Evolutionary conservation across 2,113 vertebrate species (phyloP).

Genomic region (Stercorarius parasiticus): DNA sequence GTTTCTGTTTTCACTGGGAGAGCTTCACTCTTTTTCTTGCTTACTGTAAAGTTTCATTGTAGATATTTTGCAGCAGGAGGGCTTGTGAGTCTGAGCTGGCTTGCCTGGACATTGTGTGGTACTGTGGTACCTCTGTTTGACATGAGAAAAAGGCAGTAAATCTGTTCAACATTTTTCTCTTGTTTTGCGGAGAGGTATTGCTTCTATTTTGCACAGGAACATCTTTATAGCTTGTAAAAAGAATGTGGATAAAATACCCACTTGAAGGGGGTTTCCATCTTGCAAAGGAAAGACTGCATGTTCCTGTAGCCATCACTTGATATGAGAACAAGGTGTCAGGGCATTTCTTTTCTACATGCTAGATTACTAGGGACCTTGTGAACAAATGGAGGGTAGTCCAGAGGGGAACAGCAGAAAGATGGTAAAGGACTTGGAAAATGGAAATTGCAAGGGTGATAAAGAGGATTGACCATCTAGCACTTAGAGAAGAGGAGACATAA

Average conservation of each 20-base stretch:
- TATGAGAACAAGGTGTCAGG: background rate
- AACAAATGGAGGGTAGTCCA: slow-evolving; percentile 9
- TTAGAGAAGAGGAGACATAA: slow-evolving; percentile 32
- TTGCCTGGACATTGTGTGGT: background rate
- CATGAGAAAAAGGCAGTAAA: background rate
- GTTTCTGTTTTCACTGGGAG: background rate
- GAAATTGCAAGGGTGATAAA: slow-evolving; percentile 50
- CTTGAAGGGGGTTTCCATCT: background rate
- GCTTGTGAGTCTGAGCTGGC: background rate
- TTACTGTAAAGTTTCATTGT: background rate
- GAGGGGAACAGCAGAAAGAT: slow-evolving; percentile 5
- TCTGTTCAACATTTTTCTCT: background rate
- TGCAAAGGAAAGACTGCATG: background rate
- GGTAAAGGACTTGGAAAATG: slow-evolving; percentile 21
- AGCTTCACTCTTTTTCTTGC: background rate
- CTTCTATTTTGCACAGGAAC: background rate
- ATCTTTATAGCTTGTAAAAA: background rate
- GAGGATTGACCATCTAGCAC: slow-evolving; percentile 35
- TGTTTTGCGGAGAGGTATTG: background rate
- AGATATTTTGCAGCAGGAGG: background rate
- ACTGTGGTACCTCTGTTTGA: background rate
- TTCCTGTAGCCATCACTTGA: background rate
- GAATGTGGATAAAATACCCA: background rate
- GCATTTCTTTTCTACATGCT: background rate
- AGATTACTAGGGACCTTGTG: background rate